Evolutionary conservation across 2,113 vertebrate genomes (phyloP).

Genomic region (Phrynocephalus versicolor): DNA sequence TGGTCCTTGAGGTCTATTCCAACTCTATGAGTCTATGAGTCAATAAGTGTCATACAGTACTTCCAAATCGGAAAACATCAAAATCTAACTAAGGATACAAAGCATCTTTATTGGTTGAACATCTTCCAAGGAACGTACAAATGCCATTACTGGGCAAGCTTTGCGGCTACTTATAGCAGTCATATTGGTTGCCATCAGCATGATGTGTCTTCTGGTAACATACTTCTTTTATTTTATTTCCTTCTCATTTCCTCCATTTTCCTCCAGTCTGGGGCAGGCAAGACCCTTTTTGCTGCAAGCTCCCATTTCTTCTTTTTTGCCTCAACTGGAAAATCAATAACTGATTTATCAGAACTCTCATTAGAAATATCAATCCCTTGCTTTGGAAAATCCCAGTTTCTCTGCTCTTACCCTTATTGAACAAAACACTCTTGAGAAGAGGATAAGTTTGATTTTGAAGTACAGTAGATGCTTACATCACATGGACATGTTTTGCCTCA

Average conservation of each 20-base stretch:
- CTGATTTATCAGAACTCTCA: slow-evolving; percentile 3
- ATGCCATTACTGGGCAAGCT: neutral
- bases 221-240: slow-evolving; percentile 46
- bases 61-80: neutral
- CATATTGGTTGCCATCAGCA: neutral
- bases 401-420: neutral
- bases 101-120: slow-evolving; percentile 51
- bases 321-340: slow-evolving; percentile 56
- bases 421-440: no score
- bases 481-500: no score
- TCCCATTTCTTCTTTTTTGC: neutral
- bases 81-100: neutral
- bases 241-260: slow-evolving; percentile 19
- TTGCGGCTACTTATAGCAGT: neutral
- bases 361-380: slow-evolving; percentile 12
- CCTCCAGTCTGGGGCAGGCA: neutral
- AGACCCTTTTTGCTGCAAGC: neutral
- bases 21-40: no score
- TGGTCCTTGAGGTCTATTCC: no score
- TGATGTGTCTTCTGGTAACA: fast-evolving
- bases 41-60: no score
- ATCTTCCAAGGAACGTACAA: neutral
- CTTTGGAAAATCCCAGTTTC: neutral
- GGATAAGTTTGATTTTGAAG: neutral
- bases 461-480: neutral